Percentiles rank a stretch among this genome's conserved stretches.
Conservation (phyloP, 1,140 invertebrate species). For the Neodiprion pinetum region DNA sequence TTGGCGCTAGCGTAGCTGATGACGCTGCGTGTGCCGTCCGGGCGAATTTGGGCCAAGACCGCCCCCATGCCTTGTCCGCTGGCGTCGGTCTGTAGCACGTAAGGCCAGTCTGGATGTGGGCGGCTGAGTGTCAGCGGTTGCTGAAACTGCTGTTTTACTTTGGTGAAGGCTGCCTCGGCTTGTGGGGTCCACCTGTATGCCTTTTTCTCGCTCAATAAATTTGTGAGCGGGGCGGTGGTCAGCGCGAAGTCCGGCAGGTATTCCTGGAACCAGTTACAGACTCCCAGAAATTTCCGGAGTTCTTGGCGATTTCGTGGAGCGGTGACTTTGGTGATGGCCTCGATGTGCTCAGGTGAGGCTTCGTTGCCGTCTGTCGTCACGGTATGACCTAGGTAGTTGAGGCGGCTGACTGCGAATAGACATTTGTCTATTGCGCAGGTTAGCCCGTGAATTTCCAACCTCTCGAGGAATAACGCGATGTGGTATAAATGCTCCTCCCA, state of each 20-base stretch:
- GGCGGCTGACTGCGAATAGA: constrained; percentile 25
- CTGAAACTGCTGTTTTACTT: background rate
- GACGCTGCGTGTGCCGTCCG: background rate
- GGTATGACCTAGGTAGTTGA: constrained; percentile 38
- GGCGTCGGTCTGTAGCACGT: constrained; percentile 31
- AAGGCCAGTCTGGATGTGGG: constrained; percentile 20
- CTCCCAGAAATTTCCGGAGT: constrained; percentile 30
- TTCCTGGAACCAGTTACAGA: constrained; percentile 31
- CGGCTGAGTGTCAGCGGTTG: constrained; percentile 19
- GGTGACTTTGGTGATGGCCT: constrained; percentile 15
- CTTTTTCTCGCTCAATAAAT: constrained; percentile 25
- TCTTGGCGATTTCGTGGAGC: constrained; percentile 23
- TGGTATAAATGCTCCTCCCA: constrained; percentile 35
- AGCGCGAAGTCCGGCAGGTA: constrained; percentile 29
- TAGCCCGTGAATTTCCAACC: constrained; percentile 30
- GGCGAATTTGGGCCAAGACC: constrained; percentile 25
- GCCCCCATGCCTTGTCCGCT: constrained; percentile 28
- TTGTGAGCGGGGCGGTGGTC: constrained; percentile 19
- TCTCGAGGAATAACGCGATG: constrained; percentile 31
- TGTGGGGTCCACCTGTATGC: constrained; percentile 21
- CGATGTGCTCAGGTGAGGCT: constrained; percentile 24
- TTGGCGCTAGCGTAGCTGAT: constrained; percentile 34
- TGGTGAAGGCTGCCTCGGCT: constrained; percentile 17
- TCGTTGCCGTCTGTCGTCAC: constrained; percentile 32
- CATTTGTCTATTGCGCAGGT: constrained; percentile 34